A percentile compares a stretch with the other conserved stretches of the same genome.
Conservation (phyloP, 2,888 invertebrate species). For the Microctonus brassicae region DNA sequence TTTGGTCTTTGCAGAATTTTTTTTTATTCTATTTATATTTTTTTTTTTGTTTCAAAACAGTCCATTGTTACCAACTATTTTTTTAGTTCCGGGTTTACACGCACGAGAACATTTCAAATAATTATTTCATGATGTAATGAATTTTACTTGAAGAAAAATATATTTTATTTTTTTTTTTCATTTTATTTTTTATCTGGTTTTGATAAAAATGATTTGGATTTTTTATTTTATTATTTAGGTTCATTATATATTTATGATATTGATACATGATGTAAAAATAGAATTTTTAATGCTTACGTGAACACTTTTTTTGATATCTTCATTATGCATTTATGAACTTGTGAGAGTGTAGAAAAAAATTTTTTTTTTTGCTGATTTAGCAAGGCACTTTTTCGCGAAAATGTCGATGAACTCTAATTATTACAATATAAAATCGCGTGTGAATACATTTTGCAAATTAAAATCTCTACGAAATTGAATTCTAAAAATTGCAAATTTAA, state of each 20-base stretch:
- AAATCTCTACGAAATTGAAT: conserved; percentile 3
- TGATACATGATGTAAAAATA: conserved; percentile 18
- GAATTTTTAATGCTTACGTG: conserved; percentile 19
- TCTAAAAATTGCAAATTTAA: neutral
- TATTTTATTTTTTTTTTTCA: conserved; percentile 1
- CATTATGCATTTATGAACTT: neutral
- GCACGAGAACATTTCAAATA: neutral
- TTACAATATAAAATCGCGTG: neutral
- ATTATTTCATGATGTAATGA: neutral
- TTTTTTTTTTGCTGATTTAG: conserved; percentile 23
- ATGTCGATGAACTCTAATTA: conserved; percentile 20
- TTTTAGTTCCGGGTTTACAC: neutral
- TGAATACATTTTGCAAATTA: neutral
- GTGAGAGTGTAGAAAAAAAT: neutral
- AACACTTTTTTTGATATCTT: neutral
- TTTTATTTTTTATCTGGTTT: no score
- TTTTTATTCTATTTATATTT: neutral
- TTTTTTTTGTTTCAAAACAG: neutral
- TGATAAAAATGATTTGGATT: neutral
- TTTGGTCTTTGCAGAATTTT: no score
- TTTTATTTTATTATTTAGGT: neutral
- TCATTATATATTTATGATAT: neutral
- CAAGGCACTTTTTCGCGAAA: conserved; percentile 7
- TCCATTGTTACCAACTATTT: neutral
- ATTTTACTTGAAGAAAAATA: neutral